phyloP scores from a whole-genome alignment of 2,113 vertebrate species.

The Heterotilapia buettikoferi region DNA sequence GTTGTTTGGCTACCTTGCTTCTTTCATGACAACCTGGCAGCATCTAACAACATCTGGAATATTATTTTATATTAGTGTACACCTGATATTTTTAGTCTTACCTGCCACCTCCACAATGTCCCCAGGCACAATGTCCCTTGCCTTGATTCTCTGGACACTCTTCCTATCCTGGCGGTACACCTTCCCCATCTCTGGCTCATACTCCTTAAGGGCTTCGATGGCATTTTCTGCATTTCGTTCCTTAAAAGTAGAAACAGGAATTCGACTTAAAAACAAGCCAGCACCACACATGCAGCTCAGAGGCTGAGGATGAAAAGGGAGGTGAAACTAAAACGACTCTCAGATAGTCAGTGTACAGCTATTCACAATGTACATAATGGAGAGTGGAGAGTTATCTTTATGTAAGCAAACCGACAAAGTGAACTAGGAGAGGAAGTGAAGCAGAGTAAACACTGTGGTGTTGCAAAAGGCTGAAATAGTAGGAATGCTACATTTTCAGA shows the following conservation, averaged over 20 bases:
- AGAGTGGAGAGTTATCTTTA: background rate
- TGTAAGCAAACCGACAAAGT: background rate
- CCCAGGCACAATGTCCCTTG: constrained; percentile 92
- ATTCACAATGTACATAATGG: background rate
- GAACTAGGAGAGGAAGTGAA: background rate
- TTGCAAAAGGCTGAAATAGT: background rate
- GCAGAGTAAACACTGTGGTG: background rate
- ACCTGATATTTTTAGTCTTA: constrained; percentile 54
- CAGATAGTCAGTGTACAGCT: background rate
- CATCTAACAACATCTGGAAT: background rate
- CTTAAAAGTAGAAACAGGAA: constrained; percentile 50
- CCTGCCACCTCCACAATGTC: constrained; percentile 98
- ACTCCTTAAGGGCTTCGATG: constrained; percentile 97
- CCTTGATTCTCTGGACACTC: constrained; percentile 96
- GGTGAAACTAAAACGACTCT: background rate
- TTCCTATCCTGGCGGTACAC: constrained; percentile 96
- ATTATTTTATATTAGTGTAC: background rate
- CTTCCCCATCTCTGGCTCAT: constrained; percentile 98
- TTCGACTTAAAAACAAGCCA: background rate
- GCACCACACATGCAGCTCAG: background rate
- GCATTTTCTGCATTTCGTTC: constrained; percentile 99
- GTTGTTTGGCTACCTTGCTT: background rate
- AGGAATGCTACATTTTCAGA: background rate
- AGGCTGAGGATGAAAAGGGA: background rate
- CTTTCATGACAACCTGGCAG: background rate